These are phyloP conservation scores for Nematostella vectensis DNA, from an alignment of 92 coral and sea anemone species.

Conservation along the genomic window DNA sequence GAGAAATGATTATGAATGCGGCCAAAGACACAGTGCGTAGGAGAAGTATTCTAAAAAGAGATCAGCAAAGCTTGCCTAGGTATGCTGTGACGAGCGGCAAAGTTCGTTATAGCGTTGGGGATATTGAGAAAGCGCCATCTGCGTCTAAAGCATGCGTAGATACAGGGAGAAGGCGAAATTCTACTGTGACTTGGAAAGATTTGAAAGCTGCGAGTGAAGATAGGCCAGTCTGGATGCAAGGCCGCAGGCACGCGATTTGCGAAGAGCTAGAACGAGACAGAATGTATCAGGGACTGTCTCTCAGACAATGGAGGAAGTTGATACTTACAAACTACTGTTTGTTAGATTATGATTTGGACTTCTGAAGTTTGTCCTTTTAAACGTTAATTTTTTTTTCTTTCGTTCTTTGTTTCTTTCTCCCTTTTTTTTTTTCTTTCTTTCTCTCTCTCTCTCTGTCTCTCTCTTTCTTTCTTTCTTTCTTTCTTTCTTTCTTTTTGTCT, in stretches of 20 bases:
- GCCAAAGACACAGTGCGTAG: too few relatives aligned
- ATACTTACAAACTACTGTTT: constrained; percentile 34
- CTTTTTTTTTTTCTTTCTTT: too few relatives aligned
- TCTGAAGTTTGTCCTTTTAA: too few relatives aligned
- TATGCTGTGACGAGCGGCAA: background rate
- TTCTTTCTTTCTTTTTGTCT: too few relatives aligned
- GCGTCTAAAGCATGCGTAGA: background rate
- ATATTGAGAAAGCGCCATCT: background rate
- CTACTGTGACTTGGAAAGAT: constrained; percentile 15
- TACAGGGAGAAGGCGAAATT: constrained; percentile 6
- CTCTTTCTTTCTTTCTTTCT: too few relatives aligned
- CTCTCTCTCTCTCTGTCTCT: too few relatives aligned
- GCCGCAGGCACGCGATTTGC: constrained; percentile 42
- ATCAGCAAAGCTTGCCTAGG: too few relatives aligned
- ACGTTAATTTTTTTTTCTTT: too few relatives aligned
- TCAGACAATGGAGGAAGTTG: constrained; percentile 52
- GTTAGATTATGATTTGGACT: constrained; percentile 33
- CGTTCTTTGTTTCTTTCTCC: too few relatives aligned
- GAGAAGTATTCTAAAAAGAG: too few relatives aligned
- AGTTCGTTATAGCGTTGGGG: constrained; percentile 13
- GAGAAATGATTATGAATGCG: too few relatives aligned
- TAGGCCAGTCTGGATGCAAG: constrained; percentile 10
- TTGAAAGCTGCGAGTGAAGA: constrained; percentile 11
- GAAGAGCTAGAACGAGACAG: constrained; percentile 38
- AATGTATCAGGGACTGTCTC: constrained; percentile 27